phyloP scores from a whole-genome alignment of 2,797 vertebrate species.

The Prionace glauca region DNA sequence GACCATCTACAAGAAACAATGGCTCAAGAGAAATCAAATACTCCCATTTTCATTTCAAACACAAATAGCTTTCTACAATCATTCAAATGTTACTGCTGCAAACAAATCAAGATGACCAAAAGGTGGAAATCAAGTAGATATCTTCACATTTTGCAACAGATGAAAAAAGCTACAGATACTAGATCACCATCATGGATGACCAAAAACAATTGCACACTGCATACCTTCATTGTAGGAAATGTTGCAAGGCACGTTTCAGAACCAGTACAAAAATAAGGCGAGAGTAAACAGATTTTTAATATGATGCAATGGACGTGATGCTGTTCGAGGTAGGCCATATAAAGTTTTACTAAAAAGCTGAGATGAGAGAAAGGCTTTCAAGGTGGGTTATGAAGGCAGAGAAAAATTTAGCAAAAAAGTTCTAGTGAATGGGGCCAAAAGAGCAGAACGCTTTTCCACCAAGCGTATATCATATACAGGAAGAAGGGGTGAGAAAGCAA shows the following conservation, averaged over 20 bases:
- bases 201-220: neutral
- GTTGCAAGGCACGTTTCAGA: neutral
- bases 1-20: neutral
- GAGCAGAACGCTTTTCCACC: neutral
- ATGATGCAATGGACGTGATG: neutral
- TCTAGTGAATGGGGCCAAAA: neutral
- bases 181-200: neutral
- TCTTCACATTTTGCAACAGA: neutral
- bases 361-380: neutral
- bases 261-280: neutral
- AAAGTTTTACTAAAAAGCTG: neutral
- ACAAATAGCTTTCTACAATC: neutral
- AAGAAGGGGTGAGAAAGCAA: neutral
- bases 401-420: neutral
- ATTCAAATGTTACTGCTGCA: neutral
- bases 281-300: neutral
- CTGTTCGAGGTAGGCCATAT: neutral
- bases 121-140: neutral
- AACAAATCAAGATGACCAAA: neutral
- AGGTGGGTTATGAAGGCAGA: neutral
- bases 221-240: neutral
- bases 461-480: neutral
- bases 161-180: too few species aligned
- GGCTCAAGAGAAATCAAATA: neutral
- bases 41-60: neutral